Conservation (phyloP, 1,140 invertebrate genomes). For the Drosophila carrolli region DNA sequence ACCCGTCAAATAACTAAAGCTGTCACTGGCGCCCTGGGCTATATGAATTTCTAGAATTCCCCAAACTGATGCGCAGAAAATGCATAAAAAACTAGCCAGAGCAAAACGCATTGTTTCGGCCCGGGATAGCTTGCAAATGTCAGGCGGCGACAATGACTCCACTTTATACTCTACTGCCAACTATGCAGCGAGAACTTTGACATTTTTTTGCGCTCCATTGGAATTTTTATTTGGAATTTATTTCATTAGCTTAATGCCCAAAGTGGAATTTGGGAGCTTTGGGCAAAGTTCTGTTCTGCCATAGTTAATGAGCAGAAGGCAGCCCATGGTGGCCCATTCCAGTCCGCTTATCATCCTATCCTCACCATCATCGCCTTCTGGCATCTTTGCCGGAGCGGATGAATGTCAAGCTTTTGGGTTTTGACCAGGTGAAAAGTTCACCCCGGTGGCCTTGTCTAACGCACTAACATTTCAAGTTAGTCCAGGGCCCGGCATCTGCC, state of each 20-base stretch:
- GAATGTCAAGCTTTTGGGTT: conserved; percentile 36
- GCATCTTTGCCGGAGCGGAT: conserved; percentile 31
- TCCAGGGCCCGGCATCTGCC: not conserved
- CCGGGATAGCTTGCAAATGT: conserved; percentile 52
- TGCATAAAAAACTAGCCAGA: conserved; percentile 25
- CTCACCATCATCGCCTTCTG: conserved; percentile 13
- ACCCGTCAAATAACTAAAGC: conserved; percentile 73
- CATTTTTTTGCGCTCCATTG: conserved; percentile 36
- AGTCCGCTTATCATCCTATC: not conserved
- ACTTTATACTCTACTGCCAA: conserved; percentile 28
- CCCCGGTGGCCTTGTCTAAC: conserved; percentile 23
- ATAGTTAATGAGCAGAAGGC: conserved; percentile 40
- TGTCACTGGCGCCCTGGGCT: conserved; percentile 47
- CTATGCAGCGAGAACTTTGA: conserved; percentile 30
- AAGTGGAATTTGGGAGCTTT: conserved; percentile 58
- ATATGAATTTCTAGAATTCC: conserved; percentile 37
- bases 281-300: conserved; percentile 53
- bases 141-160: conserved; percentile 38
- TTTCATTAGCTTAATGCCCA: conserved; percentile 73
- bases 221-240: conserved; percentile 54
- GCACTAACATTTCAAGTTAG: conserved; percentile 24
- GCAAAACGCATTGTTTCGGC: conserved; percentile 65
- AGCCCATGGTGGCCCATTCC: not conserved
- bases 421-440: conserved; percentile 52
- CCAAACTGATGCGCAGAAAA: conserved; percentile 15